Base-by-base conservation (phyloP, 2,888 invertebrate genomes). In the Adelphocoris suturalis region DNA sequence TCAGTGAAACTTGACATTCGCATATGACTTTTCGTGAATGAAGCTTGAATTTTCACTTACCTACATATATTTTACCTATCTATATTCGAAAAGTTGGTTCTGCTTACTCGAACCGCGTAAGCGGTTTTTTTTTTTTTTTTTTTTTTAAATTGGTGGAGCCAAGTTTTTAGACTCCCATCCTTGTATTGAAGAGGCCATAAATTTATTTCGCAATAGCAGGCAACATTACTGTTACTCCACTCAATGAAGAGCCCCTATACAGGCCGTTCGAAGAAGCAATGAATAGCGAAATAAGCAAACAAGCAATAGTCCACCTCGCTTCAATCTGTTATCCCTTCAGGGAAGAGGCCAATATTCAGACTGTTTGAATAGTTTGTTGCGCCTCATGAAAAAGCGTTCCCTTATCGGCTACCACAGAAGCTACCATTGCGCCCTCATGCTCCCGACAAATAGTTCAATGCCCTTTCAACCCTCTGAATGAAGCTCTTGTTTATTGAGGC, bases 391-490 rank as follows among this genome's bases (percentile, higher is more conserved):
- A 68, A 68, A 68, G 68, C 68, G 23, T 68, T 68, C 23, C 68
- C 23, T 68, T 68, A 68, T 68, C 23, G 23, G 68, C 68, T 61
- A 19, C 68, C 23, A 68, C 68, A 68, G 68, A 68, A 68, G 68
- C 68, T 12, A 12, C 68, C 61, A 61, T 61, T 61, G 61, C 61
- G n/a, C n/a, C 61, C n/a, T 68, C 23, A 23, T 68, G 52, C 82
- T 16, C 23, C 82, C 27, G 48, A 82, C 82, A 82, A 82, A 82
- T 82, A 82, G 82, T 82, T 82, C 82, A 82, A 82, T 48, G 82
- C 82, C 82, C 82, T 82, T 52, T 82, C 52, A 82, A 82, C 82
- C 82, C 52, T 82, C 52, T 82, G 52, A 82, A 82, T 82, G 82
- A 82, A 52, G 48, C 47, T 27, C 82, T 82, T 82, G 82, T 82